Conservation (phyloP, 2,113 vertebrate genomes). For the Oncorhynchus tshawytscha region DNA sequence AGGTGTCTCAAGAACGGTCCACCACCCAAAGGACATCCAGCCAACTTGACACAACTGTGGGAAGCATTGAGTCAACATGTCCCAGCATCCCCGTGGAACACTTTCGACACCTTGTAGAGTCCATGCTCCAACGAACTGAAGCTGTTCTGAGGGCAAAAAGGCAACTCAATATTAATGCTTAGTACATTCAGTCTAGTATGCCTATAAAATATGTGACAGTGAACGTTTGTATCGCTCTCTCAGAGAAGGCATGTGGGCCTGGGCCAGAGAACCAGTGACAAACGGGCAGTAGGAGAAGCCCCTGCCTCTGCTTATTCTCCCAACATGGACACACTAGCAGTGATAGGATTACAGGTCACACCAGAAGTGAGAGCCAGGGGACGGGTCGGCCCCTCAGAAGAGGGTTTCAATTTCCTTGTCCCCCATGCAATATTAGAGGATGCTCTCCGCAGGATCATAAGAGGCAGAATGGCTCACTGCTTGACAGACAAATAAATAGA, state of each 20-base stretch:
- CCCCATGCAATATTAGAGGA: slow-evolving; percentile 48
- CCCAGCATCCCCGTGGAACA: too few species aligned
- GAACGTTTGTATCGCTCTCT: not conserved
- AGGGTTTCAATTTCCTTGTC: slow-evolving; percentile 51
- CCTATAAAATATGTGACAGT: not conserved
- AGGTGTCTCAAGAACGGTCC: too few species aligned
- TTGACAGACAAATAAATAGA: slow-evolving; percentile 55
- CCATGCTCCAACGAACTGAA: too few species aligned
- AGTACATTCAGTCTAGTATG: not conserved
- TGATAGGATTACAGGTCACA: slow-evolving; percentile 71
- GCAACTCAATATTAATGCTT: too few species aligned
- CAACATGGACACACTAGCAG: slow-evolving; percentile 57
- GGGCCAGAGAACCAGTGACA: slow-evolving; percentile 14
- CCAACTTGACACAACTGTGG: too few species aligned
- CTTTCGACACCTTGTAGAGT: too few species aligned
- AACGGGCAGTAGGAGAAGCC: slow-evolving; percentile 37
- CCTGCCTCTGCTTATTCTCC: slow-evolving; percentile 62
- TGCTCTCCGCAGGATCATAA: slow-evolving; percentile 41
- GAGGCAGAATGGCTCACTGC: slow-evolving; percentile 35
- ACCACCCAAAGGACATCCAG: too few species aligned
- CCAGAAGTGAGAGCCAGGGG: slow-evolving; percentile 65
- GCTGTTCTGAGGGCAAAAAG: too few species aligned
- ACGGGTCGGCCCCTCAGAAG: slow-evolving; percentile 53
- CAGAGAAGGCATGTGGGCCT: not conserved
- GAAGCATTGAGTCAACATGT: too few species aligned